Base-by-base conservation (phyloP, 2,797 vertebrate species). In the Anas bahamensis region DNA sequence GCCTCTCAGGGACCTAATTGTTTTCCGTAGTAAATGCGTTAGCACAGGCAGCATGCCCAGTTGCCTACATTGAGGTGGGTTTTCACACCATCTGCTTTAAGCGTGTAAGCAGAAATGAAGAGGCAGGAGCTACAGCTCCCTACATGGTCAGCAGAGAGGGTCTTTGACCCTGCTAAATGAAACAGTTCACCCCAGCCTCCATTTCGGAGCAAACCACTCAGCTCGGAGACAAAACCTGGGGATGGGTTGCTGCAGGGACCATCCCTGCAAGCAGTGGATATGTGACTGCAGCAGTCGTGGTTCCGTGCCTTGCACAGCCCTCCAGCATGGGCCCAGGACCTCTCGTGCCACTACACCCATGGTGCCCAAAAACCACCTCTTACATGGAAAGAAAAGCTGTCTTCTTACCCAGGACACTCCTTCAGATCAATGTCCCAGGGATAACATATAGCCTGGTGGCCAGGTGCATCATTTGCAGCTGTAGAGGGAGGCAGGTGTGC, bases 281-380 rank as follows among this genome's bases (percentile, higher is more conserved):
- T 0, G 1, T 26, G 26, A 19, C 44, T 59, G 17, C 7, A 28
- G 6, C 53, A 52, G 35, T 4, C 52, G 55, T 39, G 19, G 39
- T 29, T 80, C 59, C 72, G 33, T 66, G 48, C 65, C 33, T 83
- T 0, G 0, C n/a, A 19, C 8, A 44, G 60, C 41, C 44, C 37
- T 79, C 17, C 17, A 24, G n/a, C 8, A 41, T 1, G 2, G 29
- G 60, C 14, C 19, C 42, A 50, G 33, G 33, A 87, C 23, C 26
- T 11, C 33, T 65, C 0, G 0, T 79, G 53, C 61, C 53, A 70
- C 1, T 10, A 17, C 8, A 3, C 22, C 50, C 28, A 24, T 35
- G 39, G 35, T 59, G 26, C 42, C 48, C 42, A 70, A 44, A 33
- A 85, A 33, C 53, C 7, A 57, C 48, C 29, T 26, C 42, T 9